These are phyloP conservation scores for Hermodice carunculata DNA, from an alignment of 2,888 invertebrate genomes.

Conservation along the genomic window DNA sequence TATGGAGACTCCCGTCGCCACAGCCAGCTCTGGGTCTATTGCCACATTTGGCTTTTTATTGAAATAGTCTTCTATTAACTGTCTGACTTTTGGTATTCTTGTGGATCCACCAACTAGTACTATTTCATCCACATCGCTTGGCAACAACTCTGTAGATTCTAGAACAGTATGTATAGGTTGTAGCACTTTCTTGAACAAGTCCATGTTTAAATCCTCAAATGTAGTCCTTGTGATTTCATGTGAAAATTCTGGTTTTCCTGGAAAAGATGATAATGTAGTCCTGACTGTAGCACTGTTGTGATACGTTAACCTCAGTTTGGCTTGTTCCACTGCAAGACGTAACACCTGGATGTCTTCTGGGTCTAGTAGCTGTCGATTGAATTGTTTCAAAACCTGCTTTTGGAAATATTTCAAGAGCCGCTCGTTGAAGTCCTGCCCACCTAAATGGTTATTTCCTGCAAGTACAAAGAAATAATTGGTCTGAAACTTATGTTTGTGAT, in stretches of 20 bases:
- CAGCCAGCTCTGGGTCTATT: conserved; percentile 72
- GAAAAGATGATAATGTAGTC: conserved; percentile 6
- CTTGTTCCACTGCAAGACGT: conserved; percentile 68
- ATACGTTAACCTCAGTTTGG: conserved; percentile 68
- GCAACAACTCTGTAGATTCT: conserved; percentile 60
- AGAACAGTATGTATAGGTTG: conserved; percentile 70
- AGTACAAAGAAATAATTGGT: too few relatives aligned
- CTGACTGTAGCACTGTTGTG: conserved; percentile 50
- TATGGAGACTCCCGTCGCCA: conserved; percentile 71
- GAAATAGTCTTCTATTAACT: conserved; percentile 70
- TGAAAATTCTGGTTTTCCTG: conserved; percentile 37
- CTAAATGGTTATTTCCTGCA: conserved; percentile 72
- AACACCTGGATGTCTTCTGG: conserved; percentile 70
- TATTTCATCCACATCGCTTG: conserved; percentile 71
- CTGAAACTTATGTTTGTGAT: too few relatives aligned
- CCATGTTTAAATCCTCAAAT: conserved; percentile 71
- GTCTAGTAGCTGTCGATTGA: conserved; percentile 57
- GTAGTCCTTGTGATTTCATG: conserved; percentile 64
- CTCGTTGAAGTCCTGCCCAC: conserved; percentile 73
- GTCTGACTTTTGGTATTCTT: conserved; percentile 70
- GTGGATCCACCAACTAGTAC: conserved; percentile 73
- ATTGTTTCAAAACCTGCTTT: conserved; percentile 54
- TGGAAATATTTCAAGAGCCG: conserved; percentile 65
- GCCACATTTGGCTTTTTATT: conserved; percentile 60
- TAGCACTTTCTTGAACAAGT: conserved; percentile 70